phyloP scores from a whole-genome alignment of 2,888 invertebrate genomes.

The Melinaea marsaeus region DNA sequence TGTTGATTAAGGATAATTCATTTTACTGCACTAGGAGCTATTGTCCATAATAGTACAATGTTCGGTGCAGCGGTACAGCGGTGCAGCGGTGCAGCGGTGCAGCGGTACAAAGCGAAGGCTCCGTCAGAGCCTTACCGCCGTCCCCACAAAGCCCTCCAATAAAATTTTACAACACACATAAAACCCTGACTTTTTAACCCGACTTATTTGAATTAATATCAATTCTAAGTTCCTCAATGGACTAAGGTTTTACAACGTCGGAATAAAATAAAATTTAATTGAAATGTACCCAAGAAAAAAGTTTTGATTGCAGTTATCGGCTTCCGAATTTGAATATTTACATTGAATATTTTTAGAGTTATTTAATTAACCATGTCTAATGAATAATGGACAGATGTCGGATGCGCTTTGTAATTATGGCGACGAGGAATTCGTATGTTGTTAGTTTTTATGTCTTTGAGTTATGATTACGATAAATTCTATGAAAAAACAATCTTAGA shows the following conservation, averaged over 20 bases:
- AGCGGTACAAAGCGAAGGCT: slow-evolving; percentile 37
- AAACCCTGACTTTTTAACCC: slow-evolving; percentile 78
- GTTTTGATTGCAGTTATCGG: slow-evolving; percentile 75
- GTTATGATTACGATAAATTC: not conserved
- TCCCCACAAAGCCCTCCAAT: slow-evolving; percentile 76
- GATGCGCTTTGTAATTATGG: not conserved
- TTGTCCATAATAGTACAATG: slow-evolving; percentile 23
- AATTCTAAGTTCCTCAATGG: slow-evolving; percentile 78
- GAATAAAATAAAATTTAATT: slow-evolving; percentile 78
- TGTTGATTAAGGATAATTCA: slow-evolving; percentile 5
- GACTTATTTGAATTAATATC: slow-evolving; percentile 79
- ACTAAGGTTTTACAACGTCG: slow-evolving; percentile 76
- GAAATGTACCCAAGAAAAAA: slow-evolving; percentile 72
- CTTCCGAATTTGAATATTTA: slow-evolving; percentile 78
- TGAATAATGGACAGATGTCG: slow-evolving; percentile 21
- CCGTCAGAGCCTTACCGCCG: slow-evolving; percentile 64
- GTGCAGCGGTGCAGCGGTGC: slow-evolving; percentile 30
- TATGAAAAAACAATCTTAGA: not conserved
- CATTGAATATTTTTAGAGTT: slow-evolving; percentile 56
- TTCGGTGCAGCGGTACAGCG: slow-evolving; percentile 10
- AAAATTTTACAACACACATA: slow-evolving; percentile 76
- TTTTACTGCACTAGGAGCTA: slow-evolving; percentile 13
- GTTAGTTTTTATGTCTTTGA: not conserved
- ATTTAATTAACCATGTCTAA: slow-evolving; percentile 34
- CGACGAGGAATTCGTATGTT: not conserved